Percentiles rank a stretch among this genome's conserved stretches.
phyloP scores from a whole-genome alignment of 1,140 invertebrate genomes.

The Drosophila athabasca region DNA sequence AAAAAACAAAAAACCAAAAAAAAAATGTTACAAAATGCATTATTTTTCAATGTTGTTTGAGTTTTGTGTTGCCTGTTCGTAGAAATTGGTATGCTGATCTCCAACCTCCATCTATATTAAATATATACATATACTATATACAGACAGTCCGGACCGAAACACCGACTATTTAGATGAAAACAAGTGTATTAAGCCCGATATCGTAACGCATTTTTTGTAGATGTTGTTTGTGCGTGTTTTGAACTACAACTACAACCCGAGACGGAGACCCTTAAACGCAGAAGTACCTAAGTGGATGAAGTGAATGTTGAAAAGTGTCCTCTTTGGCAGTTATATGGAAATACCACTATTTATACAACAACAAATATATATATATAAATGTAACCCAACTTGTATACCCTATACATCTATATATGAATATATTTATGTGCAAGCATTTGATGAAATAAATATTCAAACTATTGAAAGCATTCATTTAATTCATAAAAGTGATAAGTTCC shows the following conservation, averaged over 20 bases:
- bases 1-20: constrained; percentile 26
- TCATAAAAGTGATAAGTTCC: too few relatives aligned
- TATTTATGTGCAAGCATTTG: constrained; percentile 71
- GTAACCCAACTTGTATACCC: constrained; percentile 58
- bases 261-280: constrained; percentile 59
- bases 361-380: constrained; percentile 40
- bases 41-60: constrained; percentile 63
- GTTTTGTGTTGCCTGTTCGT: constrained; percentile 46
- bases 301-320: constrained; percentile 52
- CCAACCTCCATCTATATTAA: constrained; percentile 33
- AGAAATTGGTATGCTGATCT: constrained; percentile 76
- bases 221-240: constrained; percentile 68
- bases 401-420: constrained; percentile 67
- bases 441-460: constrained; percentile 73
- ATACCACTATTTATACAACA: constrained; percentile 61
- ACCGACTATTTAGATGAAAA: neutral
- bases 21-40: constrained; percentile 51
- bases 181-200: constrained; percentile 63
- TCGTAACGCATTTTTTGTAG: constrained; percentile 73
- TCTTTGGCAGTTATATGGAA: constrained; percentile 54
- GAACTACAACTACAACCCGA: constrained; percentile 46
- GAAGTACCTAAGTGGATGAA: constrained; percentile 69
- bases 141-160: constrained; percentile 29
- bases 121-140: constrained; percentile 22
- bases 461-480: constrained; percentile 39